These are phyloP conservation scores for Cheiracanthium punctorium DNA, from an alignment of 2,888 invertebrate genomes.

Conservation along the genomic window DNA sequence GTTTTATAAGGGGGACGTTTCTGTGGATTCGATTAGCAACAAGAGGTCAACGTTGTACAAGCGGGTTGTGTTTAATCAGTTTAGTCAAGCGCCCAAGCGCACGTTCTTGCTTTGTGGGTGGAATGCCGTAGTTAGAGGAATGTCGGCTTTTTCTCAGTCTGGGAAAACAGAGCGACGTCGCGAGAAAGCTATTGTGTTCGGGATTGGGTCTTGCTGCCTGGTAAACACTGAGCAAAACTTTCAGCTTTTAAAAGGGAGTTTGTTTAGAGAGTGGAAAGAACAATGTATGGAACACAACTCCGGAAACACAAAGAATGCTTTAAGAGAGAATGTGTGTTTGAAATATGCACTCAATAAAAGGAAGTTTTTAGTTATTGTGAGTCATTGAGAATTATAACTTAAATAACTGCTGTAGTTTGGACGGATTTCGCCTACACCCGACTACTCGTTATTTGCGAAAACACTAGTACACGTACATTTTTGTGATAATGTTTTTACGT, in stretches of 20 bases:
- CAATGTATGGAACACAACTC: too few relatives aligned
- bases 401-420: too few relatives aligned
- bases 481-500: too few relatives aligned
- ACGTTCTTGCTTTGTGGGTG: not conserved
- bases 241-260: not conserved
- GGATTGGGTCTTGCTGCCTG: not conserved
- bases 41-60: slow-evolving; percentile 9
- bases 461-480: too few relatives aligned
- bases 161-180: not conserved
- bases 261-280: not conserved
- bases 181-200: too few relatives aligned
- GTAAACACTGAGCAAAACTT: not conserved
- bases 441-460: too few relatives aligned
- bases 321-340: too few relatives aligned
- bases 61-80: not conserved
- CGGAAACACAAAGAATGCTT: too few relatives aligned
- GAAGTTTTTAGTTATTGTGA: too few relatives aligned
- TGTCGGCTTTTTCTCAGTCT: not conserved
- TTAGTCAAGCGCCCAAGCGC: not conserved
- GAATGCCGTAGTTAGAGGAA: not conserved
- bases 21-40: slow-evolving; percentile 22
- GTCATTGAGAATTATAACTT: too few relatives aligned
- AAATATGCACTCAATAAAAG: too few relatives aligned
- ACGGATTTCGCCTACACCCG: too few relatives aligned
- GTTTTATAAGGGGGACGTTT: not conserved